These are phyloP conservation scores for Hippocampus abdominalis DNA, from an alignment of 2,113 vertebrate species.

Conservation along the genomic window DNA sequence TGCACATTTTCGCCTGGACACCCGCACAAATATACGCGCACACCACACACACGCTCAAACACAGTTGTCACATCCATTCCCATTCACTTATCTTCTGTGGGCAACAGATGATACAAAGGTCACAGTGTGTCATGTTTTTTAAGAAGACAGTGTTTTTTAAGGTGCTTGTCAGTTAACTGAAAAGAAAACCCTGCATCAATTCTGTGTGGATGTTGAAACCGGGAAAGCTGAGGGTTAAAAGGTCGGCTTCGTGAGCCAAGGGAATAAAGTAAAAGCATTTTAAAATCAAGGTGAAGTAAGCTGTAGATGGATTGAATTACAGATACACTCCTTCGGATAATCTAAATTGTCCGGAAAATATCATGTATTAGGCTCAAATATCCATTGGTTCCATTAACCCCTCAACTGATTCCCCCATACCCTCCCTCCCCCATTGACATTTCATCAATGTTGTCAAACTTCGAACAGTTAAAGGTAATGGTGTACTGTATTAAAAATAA, in stretches of 20 bases:
- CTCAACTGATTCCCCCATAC: background rate
- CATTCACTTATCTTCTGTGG: constrained; percentile 60
- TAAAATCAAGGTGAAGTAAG: background rate
- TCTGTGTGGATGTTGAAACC: constrained; percentile 28
- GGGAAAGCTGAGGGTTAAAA: constrained; percentile 8
- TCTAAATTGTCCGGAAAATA: background rate
- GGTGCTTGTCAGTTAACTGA: constrained; percentile 66
- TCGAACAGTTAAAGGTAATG: background rate
- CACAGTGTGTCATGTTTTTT: constrained; percentile 52
- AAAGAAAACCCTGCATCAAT: constrained; percentile 52
- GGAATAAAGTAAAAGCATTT: background rate
- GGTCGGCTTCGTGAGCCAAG: background rate
- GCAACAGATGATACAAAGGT: constrained; percentile 46
- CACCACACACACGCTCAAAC: background rate
- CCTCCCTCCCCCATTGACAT: no score
- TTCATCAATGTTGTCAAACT: background rate
- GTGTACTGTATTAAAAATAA: background rate
- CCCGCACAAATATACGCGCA: background rate
- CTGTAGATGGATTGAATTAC: background rate
- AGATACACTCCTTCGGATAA: background rate
- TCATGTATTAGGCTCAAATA: background rate
- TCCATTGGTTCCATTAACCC: background rate
- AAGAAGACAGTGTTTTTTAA: constrained; percentile 64
- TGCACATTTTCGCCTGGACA: background rate
- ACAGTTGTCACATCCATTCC: constrained; percentile 51